phyloP scores from a whole-genome alignment of 2,797 vertebrate species.

The Perodicticus potto region DNA sequence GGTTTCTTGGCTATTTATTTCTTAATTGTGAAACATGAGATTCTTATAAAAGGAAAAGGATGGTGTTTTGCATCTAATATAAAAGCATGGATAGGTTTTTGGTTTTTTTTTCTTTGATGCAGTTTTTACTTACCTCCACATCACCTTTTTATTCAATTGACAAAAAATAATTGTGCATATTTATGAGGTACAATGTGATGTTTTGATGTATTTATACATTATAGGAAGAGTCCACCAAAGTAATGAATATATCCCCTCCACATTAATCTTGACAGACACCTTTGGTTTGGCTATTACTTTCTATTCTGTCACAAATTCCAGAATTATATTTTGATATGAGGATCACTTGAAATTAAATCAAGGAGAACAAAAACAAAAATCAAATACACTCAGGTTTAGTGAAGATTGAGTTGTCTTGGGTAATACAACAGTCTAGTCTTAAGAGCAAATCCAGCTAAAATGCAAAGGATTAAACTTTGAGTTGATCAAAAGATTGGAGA shows the following conservation, averaged over 20 bases:
- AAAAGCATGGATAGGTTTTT: not conserved
- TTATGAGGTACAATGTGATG: not conserved
- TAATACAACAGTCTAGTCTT: constrained; percentile 64
- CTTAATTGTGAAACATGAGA: not conserved
- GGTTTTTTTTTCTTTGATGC: not conserved
- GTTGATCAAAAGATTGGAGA: constrained; percentile 69
- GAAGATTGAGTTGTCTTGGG: constrained; percentile 61
- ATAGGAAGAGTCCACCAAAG: not conserved
- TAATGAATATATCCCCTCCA: not conserved
- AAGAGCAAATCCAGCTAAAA: constrained; percentile 72
- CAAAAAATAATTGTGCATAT: not conserved
- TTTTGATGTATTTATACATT: not conserved
- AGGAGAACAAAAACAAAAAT: constrained; percentile 10
- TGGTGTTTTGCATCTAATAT: not conserved
- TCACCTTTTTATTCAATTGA: not conserved
- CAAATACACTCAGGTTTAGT: not conserved
- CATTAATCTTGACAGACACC: not conserved
- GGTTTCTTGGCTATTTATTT: not conserved
- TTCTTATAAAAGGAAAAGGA: not conserved
- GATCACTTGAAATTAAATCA: constrained; percentile 40
- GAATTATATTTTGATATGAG: constrained; percentile 37
- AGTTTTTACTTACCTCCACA: not conserved
- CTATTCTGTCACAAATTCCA: constrained; percentile 26
- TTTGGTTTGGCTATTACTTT: constrained; percentile 42
- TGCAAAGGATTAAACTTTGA: constrained; percentile 69